A percentile compares a stretch with the other conserved stretches of the same genome.
Evolutionary conservation across 2,888 invertebrate species (phyloP).

Genomic region (Hyppa rectilinea): DNA sequence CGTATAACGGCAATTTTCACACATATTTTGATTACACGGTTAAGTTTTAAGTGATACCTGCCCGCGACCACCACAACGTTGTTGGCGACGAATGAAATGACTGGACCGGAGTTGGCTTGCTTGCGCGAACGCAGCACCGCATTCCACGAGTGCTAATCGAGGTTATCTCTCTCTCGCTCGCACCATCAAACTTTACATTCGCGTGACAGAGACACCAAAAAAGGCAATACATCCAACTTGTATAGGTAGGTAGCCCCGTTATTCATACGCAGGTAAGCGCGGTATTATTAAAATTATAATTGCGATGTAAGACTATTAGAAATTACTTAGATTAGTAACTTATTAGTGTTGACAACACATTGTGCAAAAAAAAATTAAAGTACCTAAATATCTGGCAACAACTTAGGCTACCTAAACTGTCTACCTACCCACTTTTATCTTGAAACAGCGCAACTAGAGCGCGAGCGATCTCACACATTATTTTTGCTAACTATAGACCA

Average conservation of each 20-base stretch:
- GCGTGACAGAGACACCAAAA: conserved; percentile 68
- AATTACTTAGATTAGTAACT: conserved; percentile 37
- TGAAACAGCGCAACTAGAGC: conserved; percentile 68
- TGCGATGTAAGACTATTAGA: conserved; percentile 55
- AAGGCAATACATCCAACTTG: conserved; percentile 70
- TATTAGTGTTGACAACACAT: conserved; percentile 12
- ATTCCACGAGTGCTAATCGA: conserved; percentile 85
- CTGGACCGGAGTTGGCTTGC: conserved; percentile 80
- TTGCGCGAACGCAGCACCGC: conserved; percentile 87
- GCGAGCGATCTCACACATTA: conserved; percentile 61
- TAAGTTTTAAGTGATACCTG: conserved; percentile 69
- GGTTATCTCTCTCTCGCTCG: conserved; percentile 79
- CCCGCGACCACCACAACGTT: conserved; percentile 77
- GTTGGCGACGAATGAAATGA: conserved; percentile 84
- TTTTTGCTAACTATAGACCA: conserved; percentile 57
- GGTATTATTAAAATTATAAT: conserved; percentile 75
- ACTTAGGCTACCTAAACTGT: background rate
- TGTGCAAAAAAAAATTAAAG: conserved; percentile 8
- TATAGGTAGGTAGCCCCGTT: conserved; percentile 86
- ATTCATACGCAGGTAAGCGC: conserved; percentile 85
- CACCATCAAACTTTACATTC: conserved; percentile 36
- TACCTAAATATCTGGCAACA: background rate
- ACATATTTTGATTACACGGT: conserved; percentile 85
- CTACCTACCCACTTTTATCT: conserved; percentile 48
- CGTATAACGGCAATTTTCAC: conserved; percentile 82